Evolutionary conservation across 1,140 invertebrate genomes (phyloP).

Genomic region (Drosophila arizonae): DNA sequence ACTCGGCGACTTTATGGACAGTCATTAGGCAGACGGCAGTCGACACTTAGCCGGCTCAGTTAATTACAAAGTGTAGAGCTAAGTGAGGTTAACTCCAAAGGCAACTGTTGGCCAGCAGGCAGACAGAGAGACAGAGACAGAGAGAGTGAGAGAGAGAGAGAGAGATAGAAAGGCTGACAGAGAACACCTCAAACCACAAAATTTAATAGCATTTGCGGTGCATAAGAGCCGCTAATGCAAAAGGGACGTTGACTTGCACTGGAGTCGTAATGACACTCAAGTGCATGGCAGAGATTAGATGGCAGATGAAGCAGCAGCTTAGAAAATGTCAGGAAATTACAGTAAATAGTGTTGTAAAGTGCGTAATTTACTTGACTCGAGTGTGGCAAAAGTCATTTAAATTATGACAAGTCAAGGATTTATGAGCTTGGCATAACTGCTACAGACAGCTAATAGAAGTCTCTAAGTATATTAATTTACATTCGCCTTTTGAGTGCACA

Average conservation of each 20-base stretch:
- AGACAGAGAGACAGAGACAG: neutral
- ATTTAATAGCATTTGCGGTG: constrained; percentile 74
- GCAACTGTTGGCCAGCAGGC: neutral
- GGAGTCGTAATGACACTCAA: constrained; percentile 15
- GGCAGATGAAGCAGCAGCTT: too few species aligned
- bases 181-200: constrained; percentile 44
- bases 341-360: constrained; percentile 22
- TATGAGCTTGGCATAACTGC: too few species aligned
- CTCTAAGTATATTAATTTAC: too few species aligned
- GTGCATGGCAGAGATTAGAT: constrained; percentile 39
- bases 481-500: neutral
- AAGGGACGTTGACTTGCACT: constrained; percentile 44
- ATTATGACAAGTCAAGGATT: too few species aligned
- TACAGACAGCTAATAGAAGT: neutral
- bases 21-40: constrained; percentile 73
- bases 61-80: constrained; percentile 64
- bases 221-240: constrained; percentile 60
- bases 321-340: neutral
- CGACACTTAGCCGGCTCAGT: constrained; percentile 71
- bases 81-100: constrained; percentile 22
- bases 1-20: constrained; percentile 69
- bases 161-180: too few species aligned
- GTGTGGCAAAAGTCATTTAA: neutral
- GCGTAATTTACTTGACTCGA: neutral
- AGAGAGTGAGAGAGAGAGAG: neutral